A percentile compares a stretch with the other conserved stretches of the same genome.
These are phyloP conservation scores for Xenus cinereus DNA, from an alignment of 2,113 vertebrate species.

Conservation along the genomic window DNA sequence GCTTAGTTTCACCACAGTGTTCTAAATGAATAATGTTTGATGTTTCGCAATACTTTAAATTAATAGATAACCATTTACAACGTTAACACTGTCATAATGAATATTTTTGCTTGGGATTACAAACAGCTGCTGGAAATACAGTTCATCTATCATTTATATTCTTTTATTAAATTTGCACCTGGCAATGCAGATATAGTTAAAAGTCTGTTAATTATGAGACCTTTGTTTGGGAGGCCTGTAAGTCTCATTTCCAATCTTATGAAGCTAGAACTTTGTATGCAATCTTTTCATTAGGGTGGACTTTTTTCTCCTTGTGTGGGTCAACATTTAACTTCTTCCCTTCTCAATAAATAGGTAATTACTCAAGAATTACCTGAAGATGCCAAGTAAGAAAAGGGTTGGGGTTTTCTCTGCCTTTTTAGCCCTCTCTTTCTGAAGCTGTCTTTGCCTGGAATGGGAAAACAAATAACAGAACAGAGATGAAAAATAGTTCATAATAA, in stretches of 20 bases:
- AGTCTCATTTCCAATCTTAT: constrained; percentile 58
- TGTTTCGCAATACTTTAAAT: constrained; percentile 54
- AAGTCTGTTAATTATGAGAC: constrained; percentile 68
- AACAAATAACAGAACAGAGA: constrained; percentile 4
- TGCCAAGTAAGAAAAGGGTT: background rate
- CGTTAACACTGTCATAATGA: constrained; percentile 58
- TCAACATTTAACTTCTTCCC: background rate
- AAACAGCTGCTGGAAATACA: constrained; percentile 76
- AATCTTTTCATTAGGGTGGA: background rate
- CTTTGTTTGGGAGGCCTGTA: constrained; percentile 55
- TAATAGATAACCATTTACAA: constrained; percentile 66
- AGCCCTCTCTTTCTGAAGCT: background rate
- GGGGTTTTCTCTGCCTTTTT: background rate
- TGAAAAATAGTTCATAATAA: constrained; percentile 28
- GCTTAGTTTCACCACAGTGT: background rate
- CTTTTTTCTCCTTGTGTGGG: constrained; percentile 5
- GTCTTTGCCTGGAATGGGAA: background rate
- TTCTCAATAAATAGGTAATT: background rate
- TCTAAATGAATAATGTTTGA: constrained; percentile 37
- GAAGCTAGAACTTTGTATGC: constrained; percentile 22
- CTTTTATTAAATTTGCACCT: constrained; percentile 81
- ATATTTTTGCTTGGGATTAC: constrained; percentile 66
- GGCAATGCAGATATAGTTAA: constrained; percentile 70
- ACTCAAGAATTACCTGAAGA: background rate
- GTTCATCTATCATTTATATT: constrained; percentile 76